Evolutionary conservation across 2,888 invertebrate genomes (phyloP).

Genomic region (Druceiella hillmani): DNA sequence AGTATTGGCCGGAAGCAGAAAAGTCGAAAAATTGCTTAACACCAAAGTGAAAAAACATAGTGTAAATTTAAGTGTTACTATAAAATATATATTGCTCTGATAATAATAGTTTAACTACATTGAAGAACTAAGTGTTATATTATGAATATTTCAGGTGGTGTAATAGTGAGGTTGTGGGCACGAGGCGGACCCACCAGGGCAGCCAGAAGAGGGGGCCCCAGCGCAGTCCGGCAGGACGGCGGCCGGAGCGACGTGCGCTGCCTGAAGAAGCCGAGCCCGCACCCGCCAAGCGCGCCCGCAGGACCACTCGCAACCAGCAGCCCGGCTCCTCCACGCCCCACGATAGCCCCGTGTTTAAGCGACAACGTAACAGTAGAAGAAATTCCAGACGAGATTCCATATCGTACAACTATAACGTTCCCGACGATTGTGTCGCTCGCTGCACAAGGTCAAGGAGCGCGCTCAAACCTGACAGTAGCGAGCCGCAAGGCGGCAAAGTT

Average conservation of each 20-base stretch:
- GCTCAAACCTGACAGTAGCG: constrained; percentile 40
- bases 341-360: constrained; percentile 35
- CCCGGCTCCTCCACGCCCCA: constrained; percentile 29
- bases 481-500: no score
- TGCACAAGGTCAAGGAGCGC: constrained; percentile 49
- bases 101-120: not conserved
- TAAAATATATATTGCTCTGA: constrained; percentile 10
- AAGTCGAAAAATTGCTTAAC: not conserved
- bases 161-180: constrained; percentile 55
- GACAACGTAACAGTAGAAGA: constrained; percentile 45
- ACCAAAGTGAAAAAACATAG: not conserved
- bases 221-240: constrained; percentile 39
- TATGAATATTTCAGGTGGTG: constrained; percentile 39
- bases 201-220: constrained; percentile 38
- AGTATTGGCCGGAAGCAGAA: not conserved
- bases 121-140: not conserved
- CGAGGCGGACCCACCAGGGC: constrained; percentile 48
- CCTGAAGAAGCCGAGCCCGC: constrained; percentile 35
- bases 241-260: constrained; percentile 37
- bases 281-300: constrained; percentile 40
- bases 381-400: constrained; percentile 33
- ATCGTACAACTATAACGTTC: constrained; percentile 29
- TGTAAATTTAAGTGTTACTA: constrained; percentile 4
- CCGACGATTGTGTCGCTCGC: constrained; percentile 44
- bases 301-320: no score